Evolutionary conservation across 2,888 invertebrate genomes (phyloP).

Genomic region (Philopedon plagiatum): DNA sequence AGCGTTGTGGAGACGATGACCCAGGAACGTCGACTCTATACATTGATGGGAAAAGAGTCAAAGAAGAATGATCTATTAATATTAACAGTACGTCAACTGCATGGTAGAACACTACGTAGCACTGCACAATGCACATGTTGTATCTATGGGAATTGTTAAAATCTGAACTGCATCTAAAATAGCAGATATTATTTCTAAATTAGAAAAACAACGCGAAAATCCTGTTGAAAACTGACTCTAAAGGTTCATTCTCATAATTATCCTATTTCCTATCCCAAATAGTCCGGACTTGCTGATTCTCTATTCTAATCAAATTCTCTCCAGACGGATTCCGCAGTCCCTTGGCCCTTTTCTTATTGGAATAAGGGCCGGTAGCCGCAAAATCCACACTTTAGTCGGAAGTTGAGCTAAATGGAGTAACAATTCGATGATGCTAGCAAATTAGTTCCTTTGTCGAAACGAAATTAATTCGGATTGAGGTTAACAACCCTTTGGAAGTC

Average conservation of each 20-base stretch:
- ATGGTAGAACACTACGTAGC: too few relatives aligned
- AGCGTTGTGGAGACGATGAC: too few relatives aligned
- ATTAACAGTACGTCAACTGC: too few relatives aligned
- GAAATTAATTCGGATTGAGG: constrained; percentile 44
- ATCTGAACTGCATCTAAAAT: background rate
- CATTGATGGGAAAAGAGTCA: too few relatives aligned
- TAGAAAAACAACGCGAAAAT: background rate
- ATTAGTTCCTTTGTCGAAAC: constrained; percentile 48
- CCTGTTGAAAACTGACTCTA: background rate
- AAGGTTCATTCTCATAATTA: constrained; percentile 18
- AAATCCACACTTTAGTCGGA: constrained; percentile 44
- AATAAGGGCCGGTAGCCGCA: constrained; percentile 33
- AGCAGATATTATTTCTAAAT: background rate
- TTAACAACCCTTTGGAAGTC: constrained; percentile 34
- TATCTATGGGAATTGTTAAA: too few relatives aligned
- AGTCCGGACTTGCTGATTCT: constrained; percentile 19
- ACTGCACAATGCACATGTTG: too few relatives aligned
- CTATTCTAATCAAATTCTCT: constrained; percentile 34
- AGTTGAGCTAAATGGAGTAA: constrained; percentile 46
- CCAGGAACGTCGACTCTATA: too few relatives aligned
- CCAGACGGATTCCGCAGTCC: constrained; percentile 16
- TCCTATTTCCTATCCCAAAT: constrained; percentile 6
- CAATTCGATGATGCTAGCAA: constrained; percentile 47
- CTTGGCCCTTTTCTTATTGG: constrained; percentile 28
- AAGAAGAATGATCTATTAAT: too few relatives aligned